phyloP scores from a whole-genome alignment of 2,797 vertebrate species.

The Sebastes alutus region DNA sequence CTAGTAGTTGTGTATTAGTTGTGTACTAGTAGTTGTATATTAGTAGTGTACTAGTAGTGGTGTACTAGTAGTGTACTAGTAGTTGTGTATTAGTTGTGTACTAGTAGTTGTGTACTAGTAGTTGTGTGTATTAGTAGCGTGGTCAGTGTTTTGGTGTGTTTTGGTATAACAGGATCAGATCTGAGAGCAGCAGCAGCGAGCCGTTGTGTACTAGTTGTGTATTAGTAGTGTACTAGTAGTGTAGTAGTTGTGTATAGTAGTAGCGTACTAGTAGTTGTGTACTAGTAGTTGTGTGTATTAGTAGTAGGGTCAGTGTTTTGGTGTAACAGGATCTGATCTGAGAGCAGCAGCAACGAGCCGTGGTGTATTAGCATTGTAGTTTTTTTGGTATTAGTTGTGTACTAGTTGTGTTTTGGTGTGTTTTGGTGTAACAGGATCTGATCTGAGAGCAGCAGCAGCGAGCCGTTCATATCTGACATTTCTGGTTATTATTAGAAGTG shows the following conservation, averaged over 20 bases:
- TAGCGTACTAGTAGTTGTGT: too few species aligned
- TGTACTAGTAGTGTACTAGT: too few species aligned
- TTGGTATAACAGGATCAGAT: constrained; percentile 14
- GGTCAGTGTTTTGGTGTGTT: too few species aligned
- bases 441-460: constrained; percentile 22
- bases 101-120: background rate
- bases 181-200: constrained; percentile 17
- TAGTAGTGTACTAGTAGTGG: too few species aligned
- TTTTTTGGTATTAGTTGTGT: background rate
- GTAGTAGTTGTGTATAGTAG: too few species aligned
- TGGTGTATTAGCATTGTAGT: too few species aligned
- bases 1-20: background rate
- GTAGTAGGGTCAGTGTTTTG: background rate
- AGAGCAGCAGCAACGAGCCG: constrained; percentile 8
- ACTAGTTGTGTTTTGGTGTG: background rate
- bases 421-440: constrained; percentile 23
- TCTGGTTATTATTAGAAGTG: constrained; percentile 68
- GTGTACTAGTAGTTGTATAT: background rate
- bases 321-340: constrained; percentile 27
- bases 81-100: too few species aligned
- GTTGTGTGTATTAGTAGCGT: background rate
- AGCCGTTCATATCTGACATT: constrained; percentile 47
- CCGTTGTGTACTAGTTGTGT: too few species aligned
- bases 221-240: too few species aligned
- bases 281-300: background rate